Evolutionary conservation across 1,140 invertebrate species (phyloP), one percentile per base, ranked within the genome.

Genomic region (Adoxophyes honmai): DNA sequence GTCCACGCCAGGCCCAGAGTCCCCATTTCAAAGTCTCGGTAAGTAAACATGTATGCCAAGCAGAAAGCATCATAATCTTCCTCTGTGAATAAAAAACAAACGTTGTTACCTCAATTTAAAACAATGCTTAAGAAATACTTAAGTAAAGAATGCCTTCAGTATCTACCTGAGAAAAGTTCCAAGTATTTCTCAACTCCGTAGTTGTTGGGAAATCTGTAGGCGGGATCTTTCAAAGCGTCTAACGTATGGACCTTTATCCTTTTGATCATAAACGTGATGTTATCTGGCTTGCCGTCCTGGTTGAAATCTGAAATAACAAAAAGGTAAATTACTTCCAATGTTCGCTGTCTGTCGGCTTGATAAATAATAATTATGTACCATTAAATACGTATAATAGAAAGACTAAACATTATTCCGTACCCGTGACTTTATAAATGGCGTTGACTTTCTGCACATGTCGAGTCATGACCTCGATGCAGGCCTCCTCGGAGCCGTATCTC

Each of bases 11-110:
- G 88, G 5, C 98, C 98, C 52, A 99, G 86, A 0, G 98, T 99
- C 39, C 98, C 98, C 91, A 98, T 98, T 82, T 98, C 97, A 82
- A 99, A 99, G 86, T 99, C 98, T 35, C 98, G 91, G 88, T 99
- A 99, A 1, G 98, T 99, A 81, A 99, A 99, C 94, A 99, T 98
- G 85, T 99, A 99, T 35, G 98, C 98, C 73, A 99, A 90, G 80
- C 98, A 99, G 89, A 99, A 99, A 10, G 96, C 96, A 81, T 99
- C 97, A 84, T 99, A 99, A 84, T 99, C 97, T 81, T 98, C 95
- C 92, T 99, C 96, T 93, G 93, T 53, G 73, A 68, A 65, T 44
- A 62, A 28, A 66, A 57, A 52, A n/a, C n/a, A n/a, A n/a, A n/a
- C n/a, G n/a, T n/a, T 28, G 2, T 28, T 28, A 3, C 21, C 2